Base-by-base conservation (phyloP, 2,888 invertebrate species). In the Pyrocoelia pectoralis region DNA sequence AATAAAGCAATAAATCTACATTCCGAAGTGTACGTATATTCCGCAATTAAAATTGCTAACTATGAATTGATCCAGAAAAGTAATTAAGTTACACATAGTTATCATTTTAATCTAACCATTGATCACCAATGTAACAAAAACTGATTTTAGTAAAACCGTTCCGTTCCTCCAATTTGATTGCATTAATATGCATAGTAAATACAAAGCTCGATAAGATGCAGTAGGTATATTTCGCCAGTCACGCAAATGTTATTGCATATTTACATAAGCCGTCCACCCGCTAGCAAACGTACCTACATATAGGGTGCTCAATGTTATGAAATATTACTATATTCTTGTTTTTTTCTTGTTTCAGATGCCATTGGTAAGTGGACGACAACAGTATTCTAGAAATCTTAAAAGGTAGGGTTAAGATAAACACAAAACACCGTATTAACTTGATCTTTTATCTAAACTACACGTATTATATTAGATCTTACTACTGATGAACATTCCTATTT, bases 291-390 rank as follows among this genome's bases (percentile, higher is more conserved):
- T 53, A 57, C 53, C 50, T 63, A 50, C 58, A 38, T 56, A 57
- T 40, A 33, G 18, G 33, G 49, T 40, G 46, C 13, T 41, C 24
- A 56, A 33, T 56, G 28, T 56, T 56, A 56, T 18, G 24, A 55
- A 28, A n/a, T 43, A 59, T 52, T 52, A 49, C 38, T 19, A n/a
- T 28, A n/a, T 64, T 33, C 51, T 28, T 33, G 24, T 67, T 59
- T 78, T 80, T 79, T 77, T 79, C 85, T 86, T 89, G 88, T 90
- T 90, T 79, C 90, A 91, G 90, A 90, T 86, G 89, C 89, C 82
- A 89, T 90, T 88, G 90, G 90, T 91, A 87, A 90, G 90, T 88
- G 82, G 56, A 53, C 53, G 62, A 43, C 38, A 18, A 12, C 24
- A 18, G 12, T 55, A 41, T 28, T 40, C 46, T 46, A 10, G 40